Conservation (phyloP, 2,113 vertebrate species). For the Atrichornis clamosus region DNA sequence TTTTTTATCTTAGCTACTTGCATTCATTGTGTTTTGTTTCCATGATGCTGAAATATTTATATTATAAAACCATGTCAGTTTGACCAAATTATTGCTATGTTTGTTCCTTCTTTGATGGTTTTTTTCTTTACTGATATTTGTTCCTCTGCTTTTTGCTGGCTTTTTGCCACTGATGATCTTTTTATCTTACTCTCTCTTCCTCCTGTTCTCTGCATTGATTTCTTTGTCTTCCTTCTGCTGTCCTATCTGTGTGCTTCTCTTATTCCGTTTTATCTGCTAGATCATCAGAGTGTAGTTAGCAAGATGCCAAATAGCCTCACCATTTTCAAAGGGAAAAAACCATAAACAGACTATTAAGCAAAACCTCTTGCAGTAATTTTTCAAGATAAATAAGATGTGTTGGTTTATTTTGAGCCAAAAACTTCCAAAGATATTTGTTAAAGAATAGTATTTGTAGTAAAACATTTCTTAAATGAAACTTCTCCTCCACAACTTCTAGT, state of each 20-base stretch:
- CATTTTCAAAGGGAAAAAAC: neutral
- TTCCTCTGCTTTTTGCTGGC: neutral
- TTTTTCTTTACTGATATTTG: neutral
- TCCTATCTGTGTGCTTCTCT: fast-evolving
- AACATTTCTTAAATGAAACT: neutral
- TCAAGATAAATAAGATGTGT: neutral
- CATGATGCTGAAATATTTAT: neutral
- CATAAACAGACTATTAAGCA: neutral
- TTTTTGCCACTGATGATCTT: neutral
- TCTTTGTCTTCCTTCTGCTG: neutral
- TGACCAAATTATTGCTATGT: neutral
- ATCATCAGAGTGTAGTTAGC: neutral
- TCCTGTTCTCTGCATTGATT: neutral
- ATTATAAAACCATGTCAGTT: neutral
- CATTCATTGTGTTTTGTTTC: neutral
- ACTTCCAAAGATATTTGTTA: neutral
- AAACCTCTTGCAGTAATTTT: neutral
- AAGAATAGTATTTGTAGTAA: neutral
- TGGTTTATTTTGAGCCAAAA: neutral
- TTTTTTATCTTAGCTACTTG: neutral
- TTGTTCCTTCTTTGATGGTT: neutral
- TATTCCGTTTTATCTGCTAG: neutral
- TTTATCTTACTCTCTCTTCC: neutral
- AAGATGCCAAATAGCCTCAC: neutral
- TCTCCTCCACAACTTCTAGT: neutral